Evolutionary conservation across 2,888 invertebrate species (phyloP), one percentile per base, ranked within the genome.

Genomic region (Archips xylosteana): DNA sequence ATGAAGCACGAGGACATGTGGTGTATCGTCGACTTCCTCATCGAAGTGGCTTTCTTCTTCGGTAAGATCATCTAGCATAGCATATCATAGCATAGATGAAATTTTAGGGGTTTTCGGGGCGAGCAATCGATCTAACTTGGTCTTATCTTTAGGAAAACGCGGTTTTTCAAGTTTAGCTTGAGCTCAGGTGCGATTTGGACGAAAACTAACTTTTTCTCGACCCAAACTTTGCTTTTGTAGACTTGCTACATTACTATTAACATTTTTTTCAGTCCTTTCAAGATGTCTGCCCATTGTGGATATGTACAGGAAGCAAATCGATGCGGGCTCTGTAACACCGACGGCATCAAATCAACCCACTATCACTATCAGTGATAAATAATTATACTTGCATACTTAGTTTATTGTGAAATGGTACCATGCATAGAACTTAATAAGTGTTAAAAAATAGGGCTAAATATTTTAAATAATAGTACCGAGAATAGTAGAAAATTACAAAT

Each of bases 281-380:
- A 85, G 87, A 59, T 92, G 92, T 75, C 81, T 92, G 0, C 90
- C 91, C 0, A 74, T 91, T 32, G 88, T 92, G 51, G 88, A 92
- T 70, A 75, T 75, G 2, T 92, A 91, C 78, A 86, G 85, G 76
- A 85, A 82, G 76, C 83, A 84, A 23, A 77, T 89, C 15, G 78
- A 80, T 36, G 78, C 72, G 60, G 6, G 23, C 3, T 10, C 64
- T 3, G 0, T 13, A n/a, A 10, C 42, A 6, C 64, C 49, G 13
- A 47, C 2, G 13, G 32, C 34, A 34, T 34, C 60, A 9, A 13
- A n/a, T n/a, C 36, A 60, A 60, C 3, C n/a, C 8, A 3, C 13
- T 60, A 60, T 60, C 8, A 3, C 13, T 60, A 60, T 60, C 10
- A 60, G 13, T 60, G 36, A 60, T 60, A 60, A 57, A 57, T 57